Base-by-base conservation (phyloP, 1,140 invertebrate genomes). In the Hirudo medicinalis region DNA sequence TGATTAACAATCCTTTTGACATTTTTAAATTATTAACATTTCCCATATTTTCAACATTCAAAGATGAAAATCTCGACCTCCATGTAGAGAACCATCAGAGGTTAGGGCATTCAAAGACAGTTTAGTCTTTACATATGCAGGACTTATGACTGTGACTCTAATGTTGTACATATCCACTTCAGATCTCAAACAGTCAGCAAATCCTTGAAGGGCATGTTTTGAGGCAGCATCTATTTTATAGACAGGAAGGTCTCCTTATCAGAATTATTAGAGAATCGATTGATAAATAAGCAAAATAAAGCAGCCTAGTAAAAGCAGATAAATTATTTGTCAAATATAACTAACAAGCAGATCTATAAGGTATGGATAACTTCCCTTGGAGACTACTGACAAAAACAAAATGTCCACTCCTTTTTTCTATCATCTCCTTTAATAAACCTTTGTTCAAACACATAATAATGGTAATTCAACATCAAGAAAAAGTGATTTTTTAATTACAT, bases 351-450 rank as follows among this genome's bases (percentile, higher is more conserved):
- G 83, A 81, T 74, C 84, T 76, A 74, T 80, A 81, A 15, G 94
- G 94, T 77, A 97, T 86, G 6, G 91, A 88, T 71, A 97, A 87
- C 79, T 89, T 88, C 60, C 92, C 92, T 85, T 98, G 94, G 3
- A 97, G 84, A 75, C 92, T 95, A 80, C 92, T 92, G n/a, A 97
- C 85, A 75, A 87, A 90, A 49, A 96, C 88, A 76, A 98, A 88
- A 76, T 91, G 89, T 0, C 94, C 94, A 77, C 82, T 84, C 76
- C 86, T 84, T 74, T 85, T 82, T 78, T 89, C 83, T 2, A 92
- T 82, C 92, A 96, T 96, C 22, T 84, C 86, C 17, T 89, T 90
- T 66, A 94, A 81, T 49, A 93, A 79, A 77, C 88, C 92, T 92
- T 75, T 57, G 15, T 0, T 49, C 1, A 49, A 49, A 49, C 43